Evolutionary conservation across 2,888 invertebrate genomes (phyloP), one percentile per base, ranked within the genome.

Genomic region (Neoascia interrupta): DNA sequence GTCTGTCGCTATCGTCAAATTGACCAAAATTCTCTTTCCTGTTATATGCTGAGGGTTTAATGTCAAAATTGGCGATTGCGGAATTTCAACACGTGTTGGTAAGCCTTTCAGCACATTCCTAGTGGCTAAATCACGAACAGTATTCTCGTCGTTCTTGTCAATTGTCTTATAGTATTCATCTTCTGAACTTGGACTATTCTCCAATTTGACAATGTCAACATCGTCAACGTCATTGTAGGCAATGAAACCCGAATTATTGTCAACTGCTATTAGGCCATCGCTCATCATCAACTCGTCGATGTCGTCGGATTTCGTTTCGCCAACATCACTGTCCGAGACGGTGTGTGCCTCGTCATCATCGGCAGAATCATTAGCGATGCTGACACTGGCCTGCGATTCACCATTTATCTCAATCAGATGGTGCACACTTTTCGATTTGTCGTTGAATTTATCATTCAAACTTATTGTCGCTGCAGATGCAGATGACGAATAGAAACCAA

Each of bases 1-100:
- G 84, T 94, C 94, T 39, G 94, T 93, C 73, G 94, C 92, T 84
- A 96, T 95, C 5, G 95, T 95, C 82, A 96, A 91, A 89, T 96
- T 96, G 75, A 96, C 93, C 82, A 95, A 90, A 83, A 96, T 92
- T 84, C 93, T 92, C 88, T 92, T 88, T 83, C 84, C 83, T 26
- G 83, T 82, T n/a, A 81, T 81, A 72, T 85, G 84, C 8, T 76
- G 54, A 1, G 87, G 85, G 11, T 82, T 85, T 13, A 85, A 54
- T 2, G 58, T 64, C 5, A 73, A 64, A 1, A 64, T 8, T 10
- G 79, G 53, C 3, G 54, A n/a, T 11, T 56, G 31, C 19, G 45
- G 83, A 4, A 56, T 74, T 19, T 54, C 13, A 11, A 34, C 13
- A n/a, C 21, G 6, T 26, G 8, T 13, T 4, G 18, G 34, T 39